phyloP scores from a whole-genome alignment of 2,113 vertebrate species.

The Petromus typicus region DNA sequence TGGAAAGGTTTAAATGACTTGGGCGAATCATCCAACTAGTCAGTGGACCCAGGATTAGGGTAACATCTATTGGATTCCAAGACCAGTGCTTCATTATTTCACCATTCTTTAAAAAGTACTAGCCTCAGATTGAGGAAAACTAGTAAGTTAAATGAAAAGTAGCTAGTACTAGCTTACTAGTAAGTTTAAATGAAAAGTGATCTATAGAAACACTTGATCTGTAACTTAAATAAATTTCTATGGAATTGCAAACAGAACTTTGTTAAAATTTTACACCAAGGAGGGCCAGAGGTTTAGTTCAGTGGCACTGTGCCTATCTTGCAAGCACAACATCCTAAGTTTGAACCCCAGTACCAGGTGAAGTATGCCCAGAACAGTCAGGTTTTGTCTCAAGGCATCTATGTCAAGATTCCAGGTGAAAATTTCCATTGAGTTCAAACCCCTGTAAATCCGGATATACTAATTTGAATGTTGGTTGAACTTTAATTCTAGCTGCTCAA shows the following conservation, averaged over 20 bases:
- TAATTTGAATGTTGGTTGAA: constrained; percentile 73
- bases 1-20: not conserved
- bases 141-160: too few relatives aligned
- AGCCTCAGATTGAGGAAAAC: constrained; percentile 55
- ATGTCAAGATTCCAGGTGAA: constrained; percentile 74
- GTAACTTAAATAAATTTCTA: constrained; percentile 64
- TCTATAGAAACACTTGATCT: constrained; percentile 62
- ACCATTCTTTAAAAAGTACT: constrained; percentile 11
- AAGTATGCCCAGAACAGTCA: constrained; percentile 60
- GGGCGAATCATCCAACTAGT: not conserved
- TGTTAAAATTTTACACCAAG: constrained; percentile 60
- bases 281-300: too few relatives aligned
- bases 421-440: constrained; percentile 77
- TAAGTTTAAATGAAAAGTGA: constrained; percentile 6
- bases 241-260: constrained; percentile 66
- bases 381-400: constrained; percentile 56
- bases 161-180: too few relatives aligned
- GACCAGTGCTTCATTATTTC: not conserved
- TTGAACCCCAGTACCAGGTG: too few relatives aligned
- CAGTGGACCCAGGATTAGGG: not conserved
- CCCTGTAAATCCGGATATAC: constrained; percentile 50
- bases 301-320: too few relatives aligned
- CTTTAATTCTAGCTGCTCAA: constrained; percentile 57
- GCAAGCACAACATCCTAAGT: too few relatives aligned
- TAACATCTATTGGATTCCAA: not conserved